These are phyloP conservation scores for Protosalanx chinensis DNA, from an alignment of 2,797 vertebrate species.

Conservation along the genomic window DNA sequence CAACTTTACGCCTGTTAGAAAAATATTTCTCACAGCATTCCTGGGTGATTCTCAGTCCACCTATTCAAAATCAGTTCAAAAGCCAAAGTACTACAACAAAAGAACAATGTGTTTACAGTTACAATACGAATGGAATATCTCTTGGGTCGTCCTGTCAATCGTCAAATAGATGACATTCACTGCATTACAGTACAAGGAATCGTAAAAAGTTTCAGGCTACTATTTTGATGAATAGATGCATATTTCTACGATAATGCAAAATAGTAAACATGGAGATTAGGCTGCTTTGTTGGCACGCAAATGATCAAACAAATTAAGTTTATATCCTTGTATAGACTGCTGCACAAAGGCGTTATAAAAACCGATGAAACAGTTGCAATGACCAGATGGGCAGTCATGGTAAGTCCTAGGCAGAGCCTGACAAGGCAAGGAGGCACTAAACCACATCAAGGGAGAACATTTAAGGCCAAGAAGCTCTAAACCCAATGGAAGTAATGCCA, in stretches of 20 bases:
- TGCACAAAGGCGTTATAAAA: slow-evolving; percentile 35
- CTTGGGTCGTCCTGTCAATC: neutral
- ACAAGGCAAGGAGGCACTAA: slow-evolving; percentile 61
- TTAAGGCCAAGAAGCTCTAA: slow-evolving; percentile 65
- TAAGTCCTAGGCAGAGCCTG: slow-evolving; percentile 46
- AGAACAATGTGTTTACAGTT: neutral
- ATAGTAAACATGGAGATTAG: neutral
- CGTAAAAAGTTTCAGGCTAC: neutral
- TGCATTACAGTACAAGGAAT: slow-evolving; percentile 17
- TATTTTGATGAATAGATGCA: slow-evolving; percentile 13
- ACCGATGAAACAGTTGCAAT: slow-evolving; percentile 23
- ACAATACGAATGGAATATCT: slow-evolving; percentile 15
- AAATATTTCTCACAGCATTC: neutral
- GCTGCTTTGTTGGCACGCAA: slow-evolving; percentile 26
- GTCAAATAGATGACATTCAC: slow-evolving; percentile 19
- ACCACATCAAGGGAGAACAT: slow-evolving; percentile 26
- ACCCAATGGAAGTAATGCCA: slow-evolving; percentile 41
- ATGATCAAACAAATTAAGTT: slow-evolving; percentile 21
- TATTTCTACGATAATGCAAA: neutral
- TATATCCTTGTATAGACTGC: slow-evolving; percentile 21
- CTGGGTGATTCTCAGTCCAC: neutral
- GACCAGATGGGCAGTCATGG: slow-evolving; percentile 23
- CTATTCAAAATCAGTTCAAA: neutral
- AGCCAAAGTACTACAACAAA: neutral
- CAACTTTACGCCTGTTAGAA: neutral